Base-by-base conservation (phyloP, 2,888 invertebrate genomes). In the Chalcosyrphus nemorum region DNA sequence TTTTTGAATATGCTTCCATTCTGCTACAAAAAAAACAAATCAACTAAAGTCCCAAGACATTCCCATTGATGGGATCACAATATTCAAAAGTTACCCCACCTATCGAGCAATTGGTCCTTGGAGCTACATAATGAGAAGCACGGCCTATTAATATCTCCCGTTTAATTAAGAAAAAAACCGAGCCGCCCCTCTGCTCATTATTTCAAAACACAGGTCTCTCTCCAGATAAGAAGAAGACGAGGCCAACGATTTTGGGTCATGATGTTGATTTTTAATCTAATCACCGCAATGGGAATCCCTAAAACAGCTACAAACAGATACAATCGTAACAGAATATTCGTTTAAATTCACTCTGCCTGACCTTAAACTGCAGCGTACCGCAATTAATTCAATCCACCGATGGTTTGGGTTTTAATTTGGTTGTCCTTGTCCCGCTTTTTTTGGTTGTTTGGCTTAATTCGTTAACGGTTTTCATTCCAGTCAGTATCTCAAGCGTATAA, bases 401-500 rank as follows among this genome's bases (percentile, higher is more conserved):
- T 57, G 57, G 17, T 57, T 38, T 41, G n/a, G 24, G 21, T 24
- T 41, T 57, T 57, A 57, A 17, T 54, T 54, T 27, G 17, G 54
- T 9, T 54, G 54, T 29, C 54, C 54, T 54, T 54, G 54, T 11
- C 5, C 24, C 13, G 24, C 27, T 41, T 61, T 54, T 43, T 21
- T 35, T 9, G 32, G 50, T 54, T 54, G 47, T 27, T 38, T 29
- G 35, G 50, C 29, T 81, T 56, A 72, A 82, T 68, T 72, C 68
- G 66, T 72, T 77, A 50, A 74, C 72, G 61, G 27, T 75, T 70
- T 81, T 61, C 63, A 61, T 72, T 27, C 61, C 50, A 63, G 68
- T n/a, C 54, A 63, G 68, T 68, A 72, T 68, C 66, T 74, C 61
- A 52, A 78, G 82, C 82, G 78, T 78, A 82, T 63, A 78, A 82